Evolutionary conservation across 2,797 vertebrate species (phyloP).

Genomic region (Poeciliopsis presidionis): DNA sequence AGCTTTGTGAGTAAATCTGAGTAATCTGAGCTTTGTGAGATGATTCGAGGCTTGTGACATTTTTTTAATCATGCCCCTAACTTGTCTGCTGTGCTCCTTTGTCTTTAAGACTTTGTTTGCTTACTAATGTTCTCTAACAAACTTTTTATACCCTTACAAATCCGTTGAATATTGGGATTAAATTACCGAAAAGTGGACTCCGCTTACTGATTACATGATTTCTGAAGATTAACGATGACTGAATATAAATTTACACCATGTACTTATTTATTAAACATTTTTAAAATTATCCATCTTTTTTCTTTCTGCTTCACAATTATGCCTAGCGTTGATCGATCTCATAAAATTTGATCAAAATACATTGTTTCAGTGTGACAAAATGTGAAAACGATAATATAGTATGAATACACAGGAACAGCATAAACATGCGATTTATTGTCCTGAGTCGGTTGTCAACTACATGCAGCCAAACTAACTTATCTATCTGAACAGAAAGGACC

Average conservation of each 20-base stretch:
- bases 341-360: background rate
- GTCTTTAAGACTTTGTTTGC: background rate
- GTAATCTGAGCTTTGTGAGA: background rate
- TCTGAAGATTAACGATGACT: background rate
- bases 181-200: background rate
- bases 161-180: background rate
- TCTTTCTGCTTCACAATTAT: background rate
- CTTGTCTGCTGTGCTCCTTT: background rate
- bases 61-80: background rate
- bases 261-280: background rate
- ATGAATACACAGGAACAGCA: conserved; percentile 60
- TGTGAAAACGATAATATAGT: background rate
- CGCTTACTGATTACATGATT: background rate
- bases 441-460: conserved; percentile 38
- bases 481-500: conserved; percentile 55
- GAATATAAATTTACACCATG: background rate
- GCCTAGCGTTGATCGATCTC: background rate
- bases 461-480: conserved; percentile 49
- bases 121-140: background rate
- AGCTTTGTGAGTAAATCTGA: background rate
- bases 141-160: background rate
- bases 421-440: conserved; percentile 27
- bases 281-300: background rate
- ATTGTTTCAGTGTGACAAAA: background rate
- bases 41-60: background rate